Evolutionary conservation across 2,888 invertebrate genomes (phyloP), one percentile per base, ranked within the genome.

Genomic region (Apodemia zela): DNA sequence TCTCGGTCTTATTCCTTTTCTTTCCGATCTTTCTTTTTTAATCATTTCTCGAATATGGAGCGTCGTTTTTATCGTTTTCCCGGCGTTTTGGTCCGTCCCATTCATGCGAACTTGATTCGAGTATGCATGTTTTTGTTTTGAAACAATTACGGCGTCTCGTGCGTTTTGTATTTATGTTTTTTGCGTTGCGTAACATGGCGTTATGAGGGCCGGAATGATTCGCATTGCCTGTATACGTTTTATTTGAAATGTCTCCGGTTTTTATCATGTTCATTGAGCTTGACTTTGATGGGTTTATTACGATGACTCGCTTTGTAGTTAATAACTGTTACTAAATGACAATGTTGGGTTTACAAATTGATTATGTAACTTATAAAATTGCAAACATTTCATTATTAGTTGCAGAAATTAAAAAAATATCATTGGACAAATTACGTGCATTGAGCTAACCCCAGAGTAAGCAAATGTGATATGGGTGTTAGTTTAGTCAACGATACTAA

Each of bases 1-100:
- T 79, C 81, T 80, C 69, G 71, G 74, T 75, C 78, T 73, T 72
- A 70, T 78, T 79, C 78, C 79, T 87, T 85, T 83, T 82, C 86
- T 86, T 82, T 69, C 63, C 65, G 67, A 66, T 79, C 76, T 81
- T 87, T 80, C 80, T 85, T 89, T 89, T 90, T 89, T 87, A 87
- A 90, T 89, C 88, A 89, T 89, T 89, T 90, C 89, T 86, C 89
- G 90, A 91, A 90, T 91, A 90, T 91, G 89, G 89, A 82, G 78
- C 87, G 84, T 82, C 82, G 81, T 88, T 88, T 87, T 88, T 89
- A 87, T 86, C 84, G 85, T 90, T 89, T 88, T 89, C 87, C 89
- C 87, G 82, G 79, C 75, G 73, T 77, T 80, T 81, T 75, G 75
- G 76, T 60, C 67, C 71, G 76, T 77, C 77, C 81, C 87, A 87